A percentile compares a stretch with the other conserved stretches of the same genome.
phyloP scores from a whole-genome alignment of 1,140 invertebrate genomes.

The Hydropsyche tenuis region DNA sequence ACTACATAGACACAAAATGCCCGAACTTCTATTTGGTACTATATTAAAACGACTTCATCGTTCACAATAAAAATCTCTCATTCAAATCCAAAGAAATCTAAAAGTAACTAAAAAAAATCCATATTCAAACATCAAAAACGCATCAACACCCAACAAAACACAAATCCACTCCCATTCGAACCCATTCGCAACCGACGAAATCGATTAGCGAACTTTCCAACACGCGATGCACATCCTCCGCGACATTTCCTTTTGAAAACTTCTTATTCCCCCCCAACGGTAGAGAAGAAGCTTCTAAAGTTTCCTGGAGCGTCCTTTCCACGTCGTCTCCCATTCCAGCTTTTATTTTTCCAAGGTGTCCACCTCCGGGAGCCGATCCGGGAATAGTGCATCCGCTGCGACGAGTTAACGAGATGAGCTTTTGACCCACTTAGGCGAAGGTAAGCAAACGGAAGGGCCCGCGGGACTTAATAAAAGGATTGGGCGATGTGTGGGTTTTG shows the following conservation, averaged over 20 bases:
- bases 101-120: too few relatives aligned
- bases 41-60: too few relatives aligned
- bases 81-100: too few relatives aligned
- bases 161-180: background rate
- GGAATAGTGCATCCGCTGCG: background rate
- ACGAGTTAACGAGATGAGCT: slow-evolving; percentile 14
- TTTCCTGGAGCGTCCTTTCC: background rate
- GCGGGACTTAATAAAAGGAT: too few relatives aligned
- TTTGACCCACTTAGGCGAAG: slow-evolving; percentile 15
- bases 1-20: too few relatives aligned
- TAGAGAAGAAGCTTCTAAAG: background rate
- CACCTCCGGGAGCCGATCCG: background rate
- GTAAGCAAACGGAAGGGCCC: background rate
- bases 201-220: slow-evolving; percentile 5
- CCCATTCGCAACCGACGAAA: background rate
- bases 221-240: background rate
- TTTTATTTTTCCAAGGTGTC: background rate
- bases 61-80: too few relatives aligned
- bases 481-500: too few relatives aligned
- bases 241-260: background rate
- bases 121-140: too few relatives aligned
- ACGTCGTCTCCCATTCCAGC: background rate
- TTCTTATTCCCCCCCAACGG: background rate
- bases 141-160: too few relatives aligned
- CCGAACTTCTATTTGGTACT: too few relatives aligned